Base-by-base conservation (phyloP, 2,888 invertebrate genomes). In the Aradus depressus region DNA sequence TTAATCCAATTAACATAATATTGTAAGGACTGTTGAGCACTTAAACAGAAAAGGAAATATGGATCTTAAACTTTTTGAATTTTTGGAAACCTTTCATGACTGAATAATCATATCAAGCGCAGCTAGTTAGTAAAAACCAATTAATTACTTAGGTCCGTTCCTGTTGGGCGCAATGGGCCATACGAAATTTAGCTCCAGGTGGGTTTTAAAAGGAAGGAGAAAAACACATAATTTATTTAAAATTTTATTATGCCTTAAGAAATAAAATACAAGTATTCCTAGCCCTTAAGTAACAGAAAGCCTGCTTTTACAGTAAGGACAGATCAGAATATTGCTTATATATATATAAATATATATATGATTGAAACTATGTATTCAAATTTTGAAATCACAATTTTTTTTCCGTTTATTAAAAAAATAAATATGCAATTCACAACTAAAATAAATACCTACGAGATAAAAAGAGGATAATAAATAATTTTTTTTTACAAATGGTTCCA, bases 401-500 rank as follows among this genome's bases (percentile, higher is more conserved):
- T 38, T 47, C 38, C 38, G 37, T 38, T 47, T 47, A 47, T 38
- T 38, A 47, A 47, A 47, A 47, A 38, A 47, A 47, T 38, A 21
- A 38, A 38, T 37, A 47, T 47, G 47, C 25, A 47, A 47, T 47
- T 47, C 37, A 47, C 47, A 47, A 38, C 26, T 47, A 47, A 23
- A 47, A 47, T 47, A 47, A 47, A 47, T 47, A 47, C 35, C 37
- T 23, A 44, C 34, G 37, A 31, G 23, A 37, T 19, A 16, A 28
- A 35, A 34, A 25, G 28, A 47, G 37, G 38, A 47, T 38, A 38
- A 47, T 47, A 25, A 25, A 38, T 21, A 37, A 38, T 35, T 47
- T 47, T 47, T 38, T 47, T 28, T 38, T 47, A 47, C 47, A 47
- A 47, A 47, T 37, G 47, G 38, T 38, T 47, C 37, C 35, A 47